phyloP scores from a whole-genome alignment of 2,797 vertebrate species.

The Acomys russatus region DNA sequence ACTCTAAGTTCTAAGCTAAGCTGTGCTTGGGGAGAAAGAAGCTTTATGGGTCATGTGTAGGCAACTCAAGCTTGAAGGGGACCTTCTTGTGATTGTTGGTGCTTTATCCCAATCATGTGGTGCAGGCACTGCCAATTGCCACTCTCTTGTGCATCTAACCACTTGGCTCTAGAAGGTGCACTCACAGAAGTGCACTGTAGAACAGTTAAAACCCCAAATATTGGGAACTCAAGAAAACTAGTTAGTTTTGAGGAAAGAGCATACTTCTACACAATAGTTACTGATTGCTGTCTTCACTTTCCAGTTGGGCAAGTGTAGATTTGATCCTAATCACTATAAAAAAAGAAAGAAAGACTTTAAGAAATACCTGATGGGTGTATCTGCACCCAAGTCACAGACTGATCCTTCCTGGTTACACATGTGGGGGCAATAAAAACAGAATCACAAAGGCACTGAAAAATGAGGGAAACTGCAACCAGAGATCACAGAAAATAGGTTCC shows the following conservation, averaged over 20 bases:
- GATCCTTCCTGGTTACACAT: neutral
- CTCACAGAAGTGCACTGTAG: neutral
- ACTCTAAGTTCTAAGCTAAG: neutral
- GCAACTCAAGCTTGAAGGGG: neutral
- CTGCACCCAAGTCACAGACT: neutral
- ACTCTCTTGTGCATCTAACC: neutral
- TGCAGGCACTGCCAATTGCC: neutral
- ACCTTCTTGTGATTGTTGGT: neutral
- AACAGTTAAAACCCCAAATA: conserved; percentile 19
- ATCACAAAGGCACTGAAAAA: too few relatives aligned
- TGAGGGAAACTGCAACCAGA: too few relatives aligned
- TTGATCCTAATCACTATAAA: neutral
- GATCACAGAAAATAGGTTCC: too few relatives aligned
- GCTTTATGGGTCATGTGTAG: neutral
- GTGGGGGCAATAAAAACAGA: too few relatives aligned
- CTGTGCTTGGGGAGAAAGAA: neutral
- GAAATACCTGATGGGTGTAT: neutral
- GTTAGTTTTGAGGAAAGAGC: neutral
- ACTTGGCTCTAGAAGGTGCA: neutral
- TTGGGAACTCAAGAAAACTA: neutral
- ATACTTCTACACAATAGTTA: neutral
- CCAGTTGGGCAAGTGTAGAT: neutral
- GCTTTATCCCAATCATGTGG: neutral
- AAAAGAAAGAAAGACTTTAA: neutral
- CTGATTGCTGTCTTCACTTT: neutral